phyloP scores from a whole-genome alignment of 2,797 vertebrate genomes.

The Carapus acus region DNA sequence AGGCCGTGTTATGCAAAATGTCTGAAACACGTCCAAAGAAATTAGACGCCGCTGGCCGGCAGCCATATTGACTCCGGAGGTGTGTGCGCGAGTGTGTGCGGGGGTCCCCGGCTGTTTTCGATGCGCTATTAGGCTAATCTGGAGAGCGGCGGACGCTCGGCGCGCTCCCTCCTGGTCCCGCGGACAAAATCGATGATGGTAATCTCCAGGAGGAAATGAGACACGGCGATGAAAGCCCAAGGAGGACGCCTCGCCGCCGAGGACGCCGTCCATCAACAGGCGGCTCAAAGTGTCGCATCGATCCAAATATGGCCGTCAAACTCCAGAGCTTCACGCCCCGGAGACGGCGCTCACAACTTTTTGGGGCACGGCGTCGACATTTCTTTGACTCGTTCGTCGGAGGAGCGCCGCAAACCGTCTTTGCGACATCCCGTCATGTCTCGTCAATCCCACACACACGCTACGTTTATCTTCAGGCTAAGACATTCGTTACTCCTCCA shows the following conservation, averaged over 20 bases:
- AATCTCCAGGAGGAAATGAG: slow-evolving; percentile 51
- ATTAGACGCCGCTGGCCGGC: slow-evolving; percentile 58
- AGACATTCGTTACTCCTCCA: too few species aligned
- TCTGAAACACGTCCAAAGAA: slow-evolving; percentile 56
- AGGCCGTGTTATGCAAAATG: slow-evolving; percentile 54
- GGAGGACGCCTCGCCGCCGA: slow-evolving; percentile 27
- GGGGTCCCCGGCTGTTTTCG: slow-evolving; percentile 57
- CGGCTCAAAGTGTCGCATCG: slow-evolving; percentile 49
- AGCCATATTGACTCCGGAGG: slow-evolving; percentile 55
- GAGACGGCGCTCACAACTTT: slow-evolving; percentile 49
- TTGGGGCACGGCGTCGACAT: too few species aligned
- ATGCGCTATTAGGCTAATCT: slow-evolving; percentile 47
- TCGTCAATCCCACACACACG: too few species aligned
- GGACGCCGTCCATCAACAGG: slow-evolving; percentile 57
- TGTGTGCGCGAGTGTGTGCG: too few species aligned
- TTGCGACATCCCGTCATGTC: too few species aligned
- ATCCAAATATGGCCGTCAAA: slow-evolving; percentile 55
- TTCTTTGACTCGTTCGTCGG: too few species aligned
- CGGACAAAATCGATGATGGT: slow-evolving; percentile 42
- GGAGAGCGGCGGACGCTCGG: slow-evolving; percentile 45
- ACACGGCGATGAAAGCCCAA: slow-evolving; percentile 42
- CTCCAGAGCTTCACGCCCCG: slow-evolving; percentile 46
- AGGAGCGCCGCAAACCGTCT: too few species aligned
- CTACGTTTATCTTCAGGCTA: too few species aligned
- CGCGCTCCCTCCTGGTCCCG: slow-evolving; percentile 13